Base-by-base conservation (phyloP, 1,140 invertebrate species). In the Heliconius hewitsoni region DNA sequence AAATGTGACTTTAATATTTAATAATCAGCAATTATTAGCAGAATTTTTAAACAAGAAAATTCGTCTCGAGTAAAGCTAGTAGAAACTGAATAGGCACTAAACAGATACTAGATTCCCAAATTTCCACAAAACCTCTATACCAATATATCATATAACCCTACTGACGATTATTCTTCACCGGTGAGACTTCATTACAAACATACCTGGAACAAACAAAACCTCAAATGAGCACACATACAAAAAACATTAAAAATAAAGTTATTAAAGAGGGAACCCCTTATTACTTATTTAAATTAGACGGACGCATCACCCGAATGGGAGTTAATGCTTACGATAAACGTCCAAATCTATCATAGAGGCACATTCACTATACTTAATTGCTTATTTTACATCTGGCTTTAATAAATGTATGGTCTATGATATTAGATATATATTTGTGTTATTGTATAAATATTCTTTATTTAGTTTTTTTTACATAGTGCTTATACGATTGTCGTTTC, bases 341-440 rank as follows among this genome's bases (percentile, higher is more conserved):
- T 76, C 75, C 80, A 80, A 83, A 81, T 81, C 82, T 83, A 81
- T 81, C 75, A 79, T 80, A 82, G 78, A 79, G 83, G 78, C 80
- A 81, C 83, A 85, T 85, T 86, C 83, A 86, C 76, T 77, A 77
- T 84, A 87, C 84, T 88, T 89, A 88, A 84, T 88, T 85, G 86
- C 76, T 83, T 83, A 84, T 83, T 88, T 85, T 84, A 87, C 91
- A 93, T 93, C 89, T 93, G 91, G 84, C 88, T 87, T 86, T 86
- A 86, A 91, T 93, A 87, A 93, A 91, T 90, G 86, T 37, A 19
- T 73, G 23, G 77, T 85, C 84, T 88, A 86, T 88, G 85, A 85
- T 66, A 13, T 60, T 60, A 60, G 42, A 23, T 27, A 60, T 60
- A 13, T 66, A 66, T 11, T 11, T 66, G 30, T 66, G 27, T 30